Conservation (phyloP, 2,797 vertebrate genomes). For the Pterois miles region DNA sequence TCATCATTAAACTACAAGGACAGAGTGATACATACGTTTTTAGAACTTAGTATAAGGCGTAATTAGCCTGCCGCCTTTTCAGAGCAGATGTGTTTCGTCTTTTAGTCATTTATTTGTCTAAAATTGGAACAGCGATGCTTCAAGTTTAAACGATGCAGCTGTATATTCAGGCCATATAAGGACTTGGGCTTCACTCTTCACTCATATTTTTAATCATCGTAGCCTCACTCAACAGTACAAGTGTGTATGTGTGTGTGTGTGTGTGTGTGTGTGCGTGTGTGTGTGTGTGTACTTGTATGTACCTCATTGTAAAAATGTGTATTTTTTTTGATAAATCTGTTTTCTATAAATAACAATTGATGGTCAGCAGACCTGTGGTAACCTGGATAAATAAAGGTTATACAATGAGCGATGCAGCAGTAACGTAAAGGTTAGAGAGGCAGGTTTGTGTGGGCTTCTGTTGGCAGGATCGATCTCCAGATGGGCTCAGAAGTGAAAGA, state of each 20-base stretch:
- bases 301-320: background rate
- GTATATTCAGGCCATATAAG: background rate
- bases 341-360: background rate
- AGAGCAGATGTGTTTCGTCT: background rate
- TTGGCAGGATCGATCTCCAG: conserved; percentile 24
- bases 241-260: too few relatives aligned
- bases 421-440: conserved; percentile 22
- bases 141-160: background rate
- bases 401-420: background rate
- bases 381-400: conserved; percentile 15
- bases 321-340: background rate
- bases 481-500: conserved; percentile 6
- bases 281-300: too few relatives aligned
- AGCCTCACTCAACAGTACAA: background rate
- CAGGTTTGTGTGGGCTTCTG: background rate
- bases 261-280: too few relatives aligned
- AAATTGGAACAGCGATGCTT: background rate
- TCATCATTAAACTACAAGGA: background rate
- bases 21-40: background rate
- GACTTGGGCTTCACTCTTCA: background rate
- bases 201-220: background rate
- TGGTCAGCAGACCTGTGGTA: background rate
- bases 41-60: background rate
- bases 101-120: background rate
- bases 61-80: background rate